These are phyloP conservation scores for Bombus ignitus DNA, from an alignment of 1,140 invertebrate species.

Conservation along the genomic window DNA sequence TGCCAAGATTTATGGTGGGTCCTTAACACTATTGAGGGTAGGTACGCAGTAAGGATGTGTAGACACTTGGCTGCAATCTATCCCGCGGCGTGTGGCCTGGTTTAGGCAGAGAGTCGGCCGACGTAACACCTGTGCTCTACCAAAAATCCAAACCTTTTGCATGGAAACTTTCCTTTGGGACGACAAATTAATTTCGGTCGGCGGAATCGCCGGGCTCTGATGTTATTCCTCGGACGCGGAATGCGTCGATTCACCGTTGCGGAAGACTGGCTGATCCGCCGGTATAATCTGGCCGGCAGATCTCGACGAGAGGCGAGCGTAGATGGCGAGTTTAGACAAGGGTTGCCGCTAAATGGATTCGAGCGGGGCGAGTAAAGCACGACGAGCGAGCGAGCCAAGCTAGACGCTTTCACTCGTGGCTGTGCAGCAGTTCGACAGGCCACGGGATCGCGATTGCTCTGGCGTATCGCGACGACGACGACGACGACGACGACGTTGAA, in stretches of 20 bases:
- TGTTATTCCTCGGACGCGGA: background rate
- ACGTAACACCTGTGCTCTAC: too few relatives aligned
- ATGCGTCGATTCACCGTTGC: background rate
- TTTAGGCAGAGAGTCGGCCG: too few relatives aligned
- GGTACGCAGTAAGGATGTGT: too few relatives aligned
- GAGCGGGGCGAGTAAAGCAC: background rate
- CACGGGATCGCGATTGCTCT: constrained; percentile 6
- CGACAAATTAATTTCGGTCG: background rate
- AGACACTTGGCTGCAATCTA: too few relatives aligned
- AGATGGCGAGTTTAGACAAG: constrained; percentile 24
- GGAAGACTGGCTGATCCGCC: background rate
- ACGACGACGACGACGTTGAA: background rate
- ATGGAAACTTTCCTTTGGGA: background rate
- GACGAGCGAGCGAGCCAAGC: background rate
- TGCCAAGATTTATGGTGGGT: too few relatives aligned
- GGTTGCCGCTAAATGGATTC: constrained; percentile 16
- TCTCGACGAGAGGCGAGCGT: constrained; percentile 1
- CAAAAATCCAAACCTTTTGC: too few relatives aligned
- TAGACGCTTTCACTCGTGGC: background rate
- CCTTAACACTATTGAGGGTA: too few relatives aligned
- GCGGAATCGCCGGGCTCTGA: background rate
- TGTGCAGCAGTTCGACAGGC: constrained; percentile 2
- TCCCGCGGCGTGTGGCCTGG: too few relatives aligned
- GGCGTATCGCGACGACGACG: too few relatives aligned
- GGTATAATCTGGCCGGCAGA: background rate